Percentiles rank a stretch among this genome's conserved stretches.
phyloP scores from a whole-genome alignment of 2,888 invertebrate species.

The Thysanoteuthis rhombus region DNA sequence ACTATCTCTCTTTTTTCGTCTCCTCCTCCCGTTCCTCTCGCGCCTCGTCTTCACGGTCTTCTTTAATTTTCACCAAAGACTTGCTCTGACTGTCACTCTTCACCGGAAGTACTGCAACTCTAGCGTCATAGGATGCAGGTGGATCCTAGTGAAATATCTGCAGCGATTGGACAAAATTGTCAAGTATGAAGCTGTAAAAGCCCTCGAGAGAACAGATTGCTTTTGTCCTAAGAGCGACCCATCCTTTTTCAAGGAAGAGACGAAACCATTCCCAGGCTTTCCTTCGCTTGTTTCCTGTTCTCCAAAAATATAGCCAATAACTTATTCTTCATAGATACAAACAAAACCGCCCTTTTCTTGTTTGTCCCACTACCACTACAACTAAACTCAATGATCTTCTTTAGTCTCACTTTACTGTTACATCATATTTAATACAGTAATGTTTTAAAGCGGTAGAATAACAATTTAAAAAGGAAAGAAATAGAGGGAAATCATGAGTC shows the following conservation, averaged over 20 bases:
- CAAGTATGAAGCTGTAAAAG: neutral
- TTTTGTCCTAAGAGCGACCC: neutral
- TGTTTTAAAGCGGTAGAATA: too few relatives aligned
- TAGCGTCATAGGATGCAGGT: neutral
- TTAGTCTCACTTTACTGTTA: too few relatives aligned
- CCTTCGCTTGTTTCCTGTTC: neutral
- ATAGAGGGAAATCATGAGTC: too few relatives aligned
- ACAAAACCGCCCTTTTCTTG: too few relatives aligned
- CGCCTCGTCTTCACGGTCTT: neutral
- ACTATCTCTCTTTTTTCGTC: neutral
- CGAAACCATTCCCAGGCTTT: neutral
- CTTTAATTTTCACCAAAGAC: neutral
- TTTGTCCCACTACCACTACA: too few relatives aligned
- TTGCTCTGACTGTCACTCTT: too few relatives aligned
- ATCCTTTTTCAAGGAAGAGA: neutral
- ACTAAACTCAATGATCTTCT: too few relatives aligned
- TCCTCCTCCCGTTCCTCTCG: neutral
- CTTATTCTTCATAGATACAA: too few relatives aligned
- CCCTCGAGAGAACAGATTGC: neutral
- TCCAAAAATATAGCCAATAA: too few relatives aligned
- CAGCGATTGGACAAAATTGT: too few relatives aligned
- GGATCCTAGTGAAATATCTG: neutral
- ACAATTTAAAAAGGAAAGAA: too few relatives aligned
- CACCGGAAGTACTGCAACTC: neutral
- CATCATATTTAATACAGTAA: too few relatives aligned